phyloP scores from a whole-genome alignment of 2,113 vertebrate species.

The Craseonycteris thonglongyai region DNA sequence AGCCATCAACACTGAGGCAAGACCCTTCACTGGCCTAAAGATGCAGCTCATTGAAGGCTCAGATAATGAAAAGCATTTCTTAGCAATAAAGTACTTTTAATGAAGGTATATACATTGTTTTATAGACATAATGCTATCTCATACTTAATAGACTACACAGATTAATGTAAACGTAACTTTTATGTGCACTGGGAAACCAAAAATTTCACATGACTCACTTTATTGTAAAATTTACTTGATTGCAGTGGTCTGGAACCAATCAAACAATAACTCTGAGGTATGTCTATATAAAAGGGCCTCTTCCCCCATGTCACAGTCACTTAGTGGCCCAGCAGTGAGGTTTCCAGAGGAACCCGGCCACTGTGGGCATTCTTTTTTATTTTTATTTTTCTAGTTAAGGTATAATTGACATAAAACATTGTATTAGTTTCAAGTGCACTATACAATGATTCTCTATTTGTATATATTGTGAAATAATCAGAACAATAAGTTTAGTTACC shows the following conservation, averaged over 20 bases:
- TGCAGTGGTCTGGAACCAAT: not conserved
- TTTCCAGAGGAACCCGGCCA: slow-evolving; percentile 19
- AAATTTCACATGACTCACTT: not conserved
- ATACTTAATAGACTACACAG: not conserved
- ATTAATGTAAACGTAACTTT: not conserved
- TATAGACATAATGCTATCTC: not conserved
- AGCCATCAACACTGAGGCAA: no score
- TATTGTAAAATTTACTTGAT: not conserved
- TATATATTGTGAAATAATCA: not conserved
- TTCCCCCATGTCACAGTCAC: not conserved
- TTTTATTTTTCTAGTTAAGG: not conserved
- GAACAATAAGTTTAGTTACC: not conserved
- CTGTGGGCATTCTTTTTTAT: not conserved
- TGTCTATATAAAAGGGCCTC: not conserved
- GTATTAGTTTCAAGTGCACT: not conserved
- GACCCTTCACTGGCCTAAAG: not conserved
- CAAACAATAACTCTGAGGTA: not conserved
- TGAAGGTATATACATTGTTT: not conserved
- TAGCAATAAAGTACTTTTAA: not conserved
- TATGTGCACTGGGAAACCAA: not conserved
- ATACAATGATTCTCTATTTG: not conserved
- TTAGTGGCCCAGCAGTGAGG: not conserved
- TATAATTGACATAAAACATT: not conserved
- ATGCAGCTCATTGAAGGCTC: no score
- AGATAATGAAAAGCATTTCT: not conserved